Base-by-base conservation (phyloP, 2,888 invertebrate genomes). In the Hyppa rectilinea region DNA sequence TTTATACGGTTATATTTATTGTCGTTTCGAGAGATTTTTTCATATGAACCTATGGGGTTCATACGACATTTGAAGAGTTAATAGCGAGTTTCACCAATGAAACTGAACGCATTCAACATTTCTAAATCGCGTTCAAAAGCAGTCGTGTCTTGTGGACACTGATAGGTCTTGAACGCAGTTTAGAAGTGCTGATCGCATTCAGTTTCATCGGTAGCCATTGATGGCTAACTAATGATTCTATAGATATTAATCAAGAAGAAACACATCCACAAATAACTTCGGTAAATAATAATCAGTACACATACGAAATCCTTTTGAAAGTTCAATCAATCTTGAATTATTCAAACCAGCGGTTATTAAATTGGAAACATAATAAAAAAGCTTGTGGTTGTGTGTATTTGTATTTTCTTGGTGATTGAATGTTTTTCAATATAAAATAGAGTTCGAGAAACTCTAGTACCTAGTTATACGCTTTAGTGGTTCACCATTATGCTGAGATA, bases 301-400 rank as follows among this genome's bases (percentile, higher is more conserved):
- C 17, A 23, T 23, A 36, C 17, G 17, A 17, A 55, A 23, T 36
- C 36, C 23, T 23, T 36, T 55, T 36, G 36, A 56, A 36, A 17
- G 36, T 10, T 56, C 23, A 55, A 36, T 53, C 53, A 53, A 34
- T 31, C 53, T 14, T 36, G 55, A 36, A 55, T 55, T 17, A 36
- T 36, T 23, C 23, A 36, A 17, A 17, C 23, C 23, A 14, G n/a
- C 2, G 9, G 36, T 36, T 36, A 36, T 55, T 55, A 36, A 5
- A 36, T 55, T 55, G 36, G 23, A 55, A 55, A 23, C 36, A 17
- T 55, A 56, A 56, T 36, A 56, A 36, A 36, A n/a, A 56, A 36
- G 23, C 17, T 36, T 56, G 36, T 17, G 36, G 5, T 23, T 36
- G n/a, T 36, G 0, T 56, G 23, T 17, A 5, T 23, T n/a, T 34